phyloP scores from a whole-genome alignment of 2,888 invertebrate species.

The Pheosia gnoma region DNA sequence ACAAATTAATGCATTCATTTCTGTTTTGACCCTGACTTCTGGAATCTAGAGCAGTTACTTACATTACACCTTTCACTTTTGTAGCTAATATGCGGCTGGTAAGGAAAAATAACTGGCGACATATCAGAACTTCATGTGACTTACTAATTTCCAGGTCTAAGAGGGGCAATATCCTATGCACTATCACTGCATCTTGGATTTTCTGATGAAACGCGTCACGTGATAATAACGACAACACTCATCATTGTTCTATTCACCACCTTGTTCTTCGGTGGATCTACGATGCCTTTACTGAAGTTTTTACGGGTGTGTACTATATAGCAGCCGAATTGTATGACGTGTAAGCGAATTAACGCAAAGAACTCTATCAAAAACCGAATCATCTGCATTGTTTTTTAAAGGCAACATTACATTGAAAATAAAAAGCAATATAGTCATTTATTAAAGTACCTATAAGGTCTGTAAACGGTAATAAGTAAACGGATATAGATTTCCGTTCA shows the following conservation, averaged over 20 bases:
- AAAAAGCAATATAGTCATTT: too few relatives aligned
- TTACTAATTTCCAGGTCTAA: slow-evolving; percentile 86
- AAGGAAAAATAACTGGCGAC: too few relatives aligned
- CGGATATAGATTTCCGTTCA: too few relatives aligned
- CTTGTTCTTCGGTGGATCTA: slow-evolving; percentile 97
- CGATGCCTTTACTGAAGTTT: slow-evolving; percentile 98
- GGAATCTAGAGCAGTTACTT: slow-evolving; percentile 1
- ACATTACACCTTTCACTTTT: slow-evolving; percentile 2
- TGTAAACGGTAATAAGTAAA: too few relatives aligned
- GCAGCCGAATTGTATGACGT: too few relatives aligned
- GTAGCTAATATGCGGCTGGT: not conserved
- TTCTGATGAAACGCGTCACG: slow-evolving; percentile 96
- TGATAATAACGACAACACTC: slow-evolving; percentile 98
- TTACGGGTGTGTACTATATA: slow-evolving; percentile 85
- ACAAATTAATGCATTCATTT: not conserved
- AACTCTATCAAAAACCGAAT: too few relatives aligned
- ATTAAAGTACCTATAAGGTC: too few relatives aligned
- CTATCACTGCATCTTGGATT: slow-evolving; percentile 97
- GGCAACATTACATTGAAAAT: too few relatives aligned
- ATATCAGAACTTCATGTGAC: too few relatives aligned
- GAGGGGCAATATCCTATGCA: slow-evolving; percentile 99
- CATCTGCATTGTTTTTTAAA: too few relatives aligned
- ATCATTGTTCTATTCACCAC: slow-evolving; percentile 98
- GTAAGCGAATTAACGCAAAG: too few relatives aligned
- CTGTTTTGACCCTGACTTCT: not conserved